Percentiles rank a stretch among this genome's conserved stretches.
Evolutionary conservation across 2,888 invertebrate genomes (phyloP).

Genomic region (Octodonta nipae): DNA sequence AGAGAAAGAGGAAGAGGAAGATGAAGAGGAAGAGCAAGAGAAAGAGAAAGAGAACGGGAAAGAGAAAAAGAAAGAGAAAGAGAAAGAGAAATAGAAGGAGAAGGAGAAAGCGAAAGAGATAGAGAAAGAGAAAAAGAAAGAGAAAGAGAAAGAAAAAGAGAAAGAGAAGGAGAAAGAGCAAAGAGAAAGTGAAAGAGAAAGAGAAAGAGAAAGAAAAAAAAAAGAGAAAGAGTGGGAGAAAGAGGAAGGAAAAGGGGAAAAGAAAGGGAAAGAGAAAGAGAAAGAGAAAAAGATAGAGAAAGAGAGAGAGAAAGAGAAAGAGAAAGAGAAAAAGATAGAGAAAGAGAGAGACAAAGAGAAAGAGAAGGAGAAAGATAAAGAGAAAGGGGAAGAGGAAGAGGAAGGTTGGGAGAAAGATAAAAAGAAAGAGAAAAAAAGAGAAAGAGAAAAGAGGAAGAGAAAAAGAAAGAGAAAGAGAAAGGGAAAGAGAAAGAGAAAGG

Average conservation of each 20-base stretch:
- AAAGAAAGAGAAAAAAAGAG: too few species aligned
- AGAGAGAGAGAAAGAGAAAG: neutral
- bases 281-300: too few species aligned
- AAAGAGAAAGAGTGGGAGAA: neutral
- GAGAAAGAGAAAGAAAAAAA: neutral
- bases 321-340: neutral
- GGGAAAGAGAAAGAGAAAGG: too few species aligned
- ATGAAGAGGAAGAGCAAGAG: neutral
- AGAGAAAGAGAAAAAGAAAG: neutral
- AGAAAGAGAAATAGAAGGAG: neutral
- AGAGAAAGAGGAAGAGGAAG: neutral
- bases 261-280: too few species aligned
- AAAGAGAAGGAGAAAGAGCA: neutral
- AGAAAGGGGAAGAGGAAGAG: neutral
- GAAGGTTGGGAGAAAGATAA: neutral
- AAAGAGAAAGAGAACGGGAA: neutral
- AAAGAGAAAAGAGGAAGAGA: too few species aligned
- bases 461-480: too few species aligned
- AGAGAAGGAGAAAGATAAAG: too few species aligned
- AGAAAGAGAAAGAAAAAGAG: neutral
- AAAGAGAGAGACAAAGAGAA: too few species aligned
- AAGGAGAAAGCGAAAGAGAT: neutral
- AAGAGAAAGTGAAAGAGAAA: neutral
- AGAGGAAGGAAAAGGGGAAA: neutral
- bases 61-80: neutral